A percentile compares a stretch with the other conserved stretches of the same genome.
phyloP scores from a whole-genome alignment of 2,888 invertebrate species.

The Philereme vetulata region DNA sequence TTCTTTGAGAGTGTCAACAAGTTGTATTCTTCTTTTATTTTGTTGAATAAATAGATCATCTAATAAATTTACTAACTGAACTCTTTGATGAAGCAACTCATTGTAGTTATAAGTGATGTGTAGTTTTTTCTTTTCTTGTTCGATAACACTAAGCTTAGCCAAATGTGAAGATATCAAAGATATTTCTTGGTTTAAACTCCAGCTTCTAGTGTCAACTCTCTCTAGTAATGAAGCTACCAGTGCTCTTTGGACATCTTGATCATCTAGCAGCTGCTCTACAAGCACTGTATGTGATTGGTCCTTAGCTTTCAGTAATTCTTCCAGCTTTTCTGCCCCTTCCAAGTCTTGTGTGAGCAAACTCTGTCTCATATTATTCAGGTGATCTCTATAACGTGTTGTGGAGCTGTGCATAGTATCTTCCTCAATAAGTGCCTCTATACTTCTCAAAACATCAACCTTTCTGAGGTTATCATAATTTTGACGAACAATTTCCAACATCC shows the following conservation, averaged over 20 bases:
- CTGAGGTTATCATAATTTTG: slow-evolving; percentile 84
- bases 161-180: slow-evolving; percentile 88
- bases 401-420: slow-evolving; percentile 85
- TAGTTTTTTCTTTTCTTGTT: slow-evolving; percentile 88
- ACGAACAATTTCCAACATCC: slow-evolving; percentile 84
- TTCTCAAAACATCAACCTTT: slow-evolving; percentile 87
- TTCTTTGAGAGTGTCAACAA: slow-evolving; percentile 87
- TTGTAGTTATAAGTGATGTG: slow-evolving; percentile 87
- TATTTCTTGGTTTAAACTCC: slow-evolving; percentile 91
- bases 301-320: slow-evolving; percentile 84
- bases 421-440: slow-evolving; percentile 88
- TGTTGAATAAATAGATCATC: slow-evolving; percentile 88
- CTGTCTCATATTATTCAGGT: slow-evolving; percentile 86
- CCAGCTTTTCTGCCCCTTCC: slow-evolving; percentile 84
- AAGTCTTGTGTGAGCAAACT: slow-evolving; percentile 83
- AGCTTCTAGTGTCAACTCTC: slow-evolving; percentile 88
- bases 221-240: slow-evolving; percentile 88
- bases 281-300: slow-evolving; percentile 85
- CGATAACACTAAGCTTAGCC: slow-evolving; percentile 88
- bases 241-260: slow-evolving; percentile 88
- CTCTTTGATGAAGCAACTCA: slow-evolving; percentile 87
- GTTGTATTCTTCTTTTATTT: slow-evolving; percentile 85
- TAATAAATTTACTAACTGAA: slow-evolving; percentile 86
- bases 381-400: slow-evolving; percentile 86
- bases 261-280: slow-evolving; percentile 85